Evolutionary conservation across 2,888 invertebrate species (phyloP).

Genomic region (Augochlorella aurata): DNA sequence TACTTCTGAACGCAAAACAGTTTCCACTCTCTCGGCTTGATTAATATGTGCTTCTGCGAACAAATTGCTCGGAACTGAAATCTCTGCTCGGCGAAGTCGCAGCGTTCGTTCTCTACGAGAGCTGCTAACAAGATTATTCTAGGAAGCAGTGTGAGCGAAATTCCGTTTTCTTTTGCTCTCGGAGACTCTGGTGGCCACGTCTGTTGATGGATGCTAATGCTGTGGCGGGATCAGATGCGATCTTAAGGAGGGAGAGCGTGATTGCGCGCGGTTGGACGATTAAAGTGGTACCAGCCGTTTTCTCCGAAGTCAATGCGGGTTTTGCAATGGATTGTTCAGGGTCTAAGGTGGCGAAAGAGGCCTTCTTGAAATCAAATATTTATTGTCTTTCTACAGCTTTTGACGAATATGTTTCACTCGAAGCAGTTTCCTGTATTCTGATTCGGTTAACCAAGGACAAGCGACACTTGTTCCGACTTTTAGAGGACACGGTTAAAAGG

Average conservation of each 20-base stretch:
- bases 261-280: background rate
- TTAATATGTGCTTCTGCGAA: background rate
- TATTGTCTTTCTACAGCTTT: no score
- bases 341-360: no score
- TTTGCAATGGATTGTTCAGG: no score
- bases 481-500: no score
- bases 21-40: background rate
- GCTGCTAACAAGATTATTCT: background rate
- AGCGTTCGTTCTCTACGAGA: background rate
- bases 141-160: no score
- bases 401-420: no score
- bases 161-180: background rate
- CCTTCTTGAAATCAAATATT: no score
- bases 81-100: background rate
- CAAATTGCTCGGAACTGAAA: background rate
- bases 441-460: no score
- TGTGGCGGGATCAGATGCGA: background rate
- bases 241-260: background rate
- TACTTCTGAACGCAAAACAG: background rate
- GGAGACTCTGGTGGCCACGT: background rate
- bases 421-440: no score
- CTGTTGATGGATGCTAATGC: background rate
- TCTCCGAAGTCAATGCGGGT: no score
- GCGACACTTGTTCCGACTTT: no score
- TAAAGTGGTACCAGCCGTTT: background rate